These are phyloP conservation scores for Sipha flava DNA, from an alignment of 1,140 invertebrate genomes.

Conservation along the genomic window DNA sequence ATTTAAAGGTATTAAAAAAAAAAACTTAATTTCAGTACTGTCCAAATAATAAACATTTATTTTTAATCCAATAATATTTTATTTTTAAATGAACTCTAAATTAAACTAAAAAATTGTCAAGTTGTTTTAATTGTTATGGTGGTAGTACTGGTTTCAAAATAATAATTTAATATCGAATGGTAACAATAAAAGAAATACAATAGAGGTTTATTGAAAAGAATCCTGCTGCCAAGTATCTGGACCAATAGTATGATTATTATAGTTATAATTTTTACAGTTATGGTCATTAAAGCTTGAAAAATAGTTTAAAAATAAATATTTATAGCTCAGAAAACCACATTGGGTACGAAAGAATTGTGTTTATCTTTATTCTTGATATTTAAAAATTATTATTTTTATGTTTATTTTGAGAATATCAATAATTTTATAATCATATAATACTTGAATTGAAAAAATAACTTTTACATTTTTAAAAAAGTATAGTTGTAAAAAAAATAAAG, in stretches of 20 bases:
- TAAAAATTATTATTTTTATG: neutral
- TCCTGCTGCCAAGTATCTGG: neutral
- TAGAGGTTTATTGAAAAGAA: neutral
- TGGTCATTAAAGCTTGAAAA: neutral
- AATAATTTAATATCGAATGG: neutral
- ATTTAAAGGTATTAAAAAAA: too few species aligned
- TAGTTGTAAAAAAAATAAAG: neutral
- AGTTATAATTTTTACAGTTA: neutral
- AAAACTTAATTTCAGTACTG: too few species aligned
- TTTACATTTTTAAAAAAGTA: neutral
- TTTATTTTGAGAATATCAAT: neutral
- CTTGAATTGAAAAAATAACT: neutral
- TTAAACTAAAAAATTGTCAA: too few species aligned
- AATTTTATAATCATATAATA: neutral
- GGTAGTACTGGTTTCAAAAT: neutral
- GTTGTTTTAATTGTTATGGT: too few species aligned
- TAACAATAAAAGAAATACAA: neutral
- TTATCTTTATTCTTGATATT: neutral
- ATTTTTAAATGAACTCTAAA: too few species aligned
- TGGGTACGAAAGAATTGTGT: neutral
- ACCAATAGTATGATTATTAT: neutral
- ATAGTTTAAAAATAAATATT: neutral
- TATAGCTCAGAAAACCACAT: neutral
- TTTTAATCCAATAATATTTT: too few species aligned
- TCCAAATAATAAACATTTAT: too few species aligned